phyloP scores from a whole-genome alignment of 2,888 invertebrate species.

The Alitta virens region DNA sequence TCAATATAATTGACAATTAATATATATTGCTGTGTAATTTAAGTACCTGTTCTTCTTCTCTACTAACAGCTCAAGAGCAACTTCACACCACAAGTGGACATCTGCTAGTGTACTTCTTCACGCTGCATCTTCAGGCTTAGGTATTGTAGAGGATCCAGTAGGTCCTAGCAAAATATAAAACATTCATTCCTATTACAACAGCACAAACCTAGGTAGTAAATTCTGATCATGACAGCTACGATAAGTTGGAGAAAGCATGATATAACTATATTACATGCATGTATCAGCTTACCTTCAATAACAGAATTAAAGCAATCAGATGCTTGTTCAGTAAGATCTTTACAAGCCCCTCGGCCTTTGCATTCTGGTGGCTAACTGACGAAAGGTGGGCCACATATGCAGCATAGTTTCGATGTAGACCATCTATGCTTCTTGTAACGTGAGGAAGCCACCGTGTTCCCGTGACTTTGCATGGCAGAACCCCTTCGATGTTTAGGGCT shows the following conservation, averaged over 20 bases:
- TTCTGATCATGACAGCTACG: not conserved
- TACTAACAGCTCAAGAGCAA: not conserved
- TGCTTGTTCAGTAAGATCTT: not conserved
- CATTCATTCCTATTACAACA: too few species aligned
- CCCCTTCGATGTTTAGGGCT: not conserved
- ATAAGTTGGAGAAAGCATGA: not conserved
- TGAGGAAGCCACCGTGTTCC: not conserved
- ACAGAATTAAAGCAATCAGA: not conserved
- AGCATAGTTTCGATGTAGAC: not conserved
- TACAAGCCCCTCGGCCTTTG: not conserved
- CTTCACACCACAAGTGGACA: not conserved
- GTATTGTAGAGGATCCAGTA: not conserved
- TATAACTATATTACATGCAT: not conserved
- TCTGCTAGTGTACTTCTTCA: not conserved
- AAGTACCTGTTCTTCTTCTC: not conserved
- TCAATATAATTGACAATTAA: too few species aligned
- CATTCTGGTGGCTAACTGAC: not conserved
- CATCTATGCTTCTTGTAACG: not conserved
- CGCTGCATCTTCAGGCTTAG: not conserved
- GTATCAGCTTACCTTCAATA: not conserved
- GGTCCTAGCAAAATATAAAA: not conserved
- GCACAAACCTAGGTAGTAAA: too few species aligned
- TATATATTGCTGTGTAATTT: too few species aligned
- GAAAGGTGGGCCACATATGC: not conserved
- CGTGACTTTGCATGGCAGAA: not conserved